These are phyloP conservation scores for Cotesia vestalis DNA, from an alignment of 1,140 invertebrate species.

Conservation along the genomic window DNA sequence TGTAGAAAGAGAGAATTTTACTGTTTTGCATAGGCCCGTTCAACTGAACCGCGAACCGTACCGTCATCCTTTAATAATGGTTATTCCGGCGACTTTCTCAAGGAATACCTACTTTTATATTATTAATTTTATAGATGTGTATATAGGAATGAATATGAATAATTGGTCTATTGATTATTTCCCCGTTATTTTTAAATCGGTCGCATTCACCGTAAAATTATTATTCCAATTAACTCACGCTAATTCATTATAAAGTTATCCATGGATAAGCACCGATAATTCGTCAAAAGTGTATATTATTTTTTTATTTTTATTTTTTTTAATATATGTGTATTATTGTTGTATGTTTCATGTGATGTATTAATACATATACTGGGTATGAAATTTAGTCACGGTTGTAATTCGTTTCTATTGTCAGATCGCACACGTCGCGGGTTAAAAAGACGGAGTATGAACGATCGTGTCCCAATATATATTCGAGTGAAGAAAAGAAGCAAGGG, in stretches of 20 bases:
- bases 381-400: too few species aligned
- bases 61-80: conserved; percentile 25
- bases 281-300: not conserved
- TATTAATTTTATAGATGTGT: not conserved
- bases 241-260: conserved; percentile 13
- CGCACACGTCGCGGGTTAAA: too few species aligned
- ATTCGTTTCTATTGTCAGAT: too few species aligned
- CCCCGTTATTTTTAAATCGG: not conserved
- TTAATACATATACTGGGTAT: too few species aligned
- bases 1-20: not conserved
- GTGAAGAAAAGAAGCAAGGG: not conserved
- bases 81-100: conserved; percentile 23
- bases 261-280: conserved; percentile 5
- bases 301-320: too few species aligned
- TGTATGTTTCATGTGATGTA: too few species aligned
- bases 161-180: conserved; percentile 5
- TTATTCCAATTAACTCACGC: conserved; percentile 6
- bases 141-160: not conserved
- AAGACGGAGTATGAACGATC: too few species aligned
- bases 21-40: conserved; percentile 11
- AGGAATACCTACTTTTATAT: conserved; percentile 18
- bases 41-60: not conserved
- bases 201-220: not conserved
- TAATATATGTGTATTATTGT: too few species aligned
- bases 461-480: too few species aligned